phyloP scores from a whole-genome alignment of 2,797 vertebrate species.

The Mormyrops boulengeri region DNA sequence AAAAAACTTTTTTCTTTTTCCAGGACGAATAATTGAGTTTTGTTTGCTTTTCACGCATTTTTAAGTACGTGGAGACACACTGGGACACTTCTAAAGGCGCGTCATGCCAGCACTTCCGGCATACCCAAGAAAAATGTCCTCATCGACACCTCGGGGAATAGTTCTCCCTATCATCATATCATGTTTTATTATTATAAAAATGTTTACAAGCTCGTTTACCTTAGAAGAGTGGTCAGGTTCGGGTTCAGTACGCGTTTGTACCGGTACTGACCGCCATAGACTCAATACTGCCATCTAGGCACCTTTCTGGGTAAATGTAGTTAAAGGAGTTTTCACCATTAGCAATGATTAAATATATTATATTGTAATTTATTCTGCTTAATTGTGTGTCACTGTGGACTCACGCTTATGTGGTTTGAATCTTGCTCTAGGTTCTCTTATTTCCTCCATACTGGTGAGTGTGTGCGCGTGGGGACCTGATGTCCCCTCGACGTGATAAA shows the following conservation, averaged over 20 bases:
- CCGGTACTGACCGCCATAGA: background rate
- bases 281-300: constrained; percentile 5
- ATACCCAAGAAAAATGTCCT: background rate
- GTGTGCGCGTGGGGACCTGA: background rate
- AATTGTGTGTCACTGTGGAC: background rate
- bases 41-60: background rate
- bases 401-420: background rate
- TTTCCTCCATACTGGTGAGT: background rate
- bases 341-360: background rate
- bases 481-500: background rate
- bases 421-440: background rate
- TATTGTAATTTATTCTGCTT: background rate
- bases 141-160: background rate
- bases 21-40: background rate
- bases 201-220: background rate
- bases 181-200: background rate
- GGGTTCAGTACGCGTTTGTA: background rate
- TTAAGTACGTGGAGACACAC: background rate
- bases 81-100: background rate
- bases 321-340: background rate
- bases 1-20: background rate
- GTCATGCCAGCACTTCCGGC: background rate
- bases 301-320: background rate
- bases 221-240: background rate
- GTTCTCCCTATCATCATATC: background rate